A percentile compares a stretch with the other conserved stretches of the same genome.
These are phyloP conservation scores for Napeogenes inachia DNA, from an alignment of 2,888 invertebrate genomes.

Conservation along the genomic window DNA sequence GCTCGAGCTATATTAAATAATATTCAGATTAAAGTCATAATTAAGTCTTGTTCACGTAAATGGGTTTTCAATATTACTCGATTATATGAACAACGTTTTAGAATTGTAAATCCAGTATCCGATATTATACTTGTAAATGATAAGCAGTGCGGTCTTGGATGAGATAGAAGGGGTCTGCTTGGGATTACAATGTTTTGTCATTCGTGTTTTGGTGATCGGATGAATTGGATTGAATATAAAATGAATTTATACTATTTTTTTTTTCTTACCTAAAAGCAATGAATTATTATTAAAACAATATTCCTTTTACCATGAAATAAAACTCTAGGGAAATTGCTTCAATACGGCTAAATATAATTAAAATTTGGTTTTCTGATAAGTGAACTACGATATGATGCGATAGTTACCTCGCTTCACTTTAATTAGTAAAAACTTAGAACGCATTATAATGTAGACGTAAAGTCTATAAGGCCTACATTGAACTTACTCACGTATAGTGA, in stretches of 20 bases:
- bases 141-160: slow-evolving; percentile 29
- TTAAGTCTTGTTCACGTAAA: slow-evolving; percentile 32
- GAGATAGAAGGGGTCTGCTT: slow-evolving; percentile 12
- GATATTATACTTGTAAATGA: slow-evolving; percentile 41
- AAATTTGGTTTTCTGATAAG: too few relatives aligned
- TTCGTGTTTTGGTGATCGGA: slow-evolving; percentile 12
- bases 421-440: too few relatives aligned
- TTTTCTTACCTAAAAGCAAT: too few relatives aligned
- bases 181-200: slow-evolving; percentile 20
- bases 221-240: background rate
- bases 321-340: too few relatives aligned
- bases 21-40: slow-evolving; percentile 29
- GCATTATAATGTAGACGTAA: background rate
- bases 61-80: slow-evolving; percentile 31
- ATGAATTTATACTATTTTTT: background rate
- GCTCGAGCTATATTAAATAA: slow-evolving; percentile 15
- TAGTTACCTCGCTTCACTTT: too few relatives aligned
- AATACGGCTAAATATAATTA: too few relatives aligned
- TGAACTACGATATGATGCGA: too few relatives aligned
- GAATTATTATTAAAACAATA: too few relatives aligned
- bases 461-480: background rate
- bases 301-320: too few relatives aligned
- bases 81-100: slow-evolving; percentile 36
- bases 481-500: slow-evolving; percentile 12
- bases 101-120: slow-evolving; percentile 36